Percentiles rank a stretch among this genome's conserved stretches.
phyloP scores from a whole-genome alignment of 2,797 vertebrate species.

The Cynopterus sphinx region DNA sequence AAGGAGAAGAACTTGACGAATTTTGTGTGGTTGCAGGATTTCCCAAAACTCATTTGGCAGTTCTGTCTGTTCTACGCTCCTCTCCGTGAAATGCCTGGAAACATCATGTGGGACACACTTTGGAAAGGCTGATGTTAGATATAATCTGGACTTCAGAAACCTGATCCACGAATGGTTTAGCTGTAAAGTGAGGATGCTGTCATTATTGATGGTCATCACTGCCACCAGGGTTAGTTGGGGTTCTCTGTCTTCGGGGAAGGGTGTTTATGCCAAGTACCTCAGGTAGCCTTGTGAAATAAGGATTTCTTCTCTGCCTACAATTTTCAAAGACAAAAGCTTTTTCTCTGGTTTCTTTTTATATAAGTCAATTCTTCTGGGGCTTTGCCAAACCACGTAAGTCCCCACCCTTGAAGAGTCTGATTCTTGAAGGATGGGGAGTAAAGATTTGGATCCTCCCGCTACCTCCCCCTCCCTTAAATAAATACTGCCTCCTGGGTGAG shows the following conservation, averaged over 20 bases:
- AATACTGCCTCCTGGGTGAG: neutral
- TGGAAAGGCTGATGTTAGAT: neutral
- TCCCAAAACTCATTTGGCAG: neutral
- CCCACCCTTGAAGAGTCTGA: neutral
- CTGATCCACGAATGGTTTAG: neutral
- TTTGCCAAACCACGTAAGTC: neutral
- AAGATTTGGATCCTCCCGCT: neutral
- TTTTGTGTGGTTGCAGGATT: neutral
- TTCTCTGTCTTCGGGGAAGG: neutral
- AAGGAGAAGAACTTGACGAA: neutral
- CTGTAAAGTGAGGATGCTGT: neutral
- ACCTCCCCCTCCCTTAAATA: neutral
- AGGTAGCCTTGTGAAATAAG: neutral
- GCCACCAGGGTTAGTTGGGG: neutral
- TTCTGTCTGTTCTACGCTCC: neutral
- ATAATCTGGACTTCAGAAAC: neutral
- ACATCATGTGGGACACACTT: rapidly evolving
- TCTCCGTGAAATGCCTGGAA: neutral
- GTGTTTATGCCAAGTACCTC: neutral
- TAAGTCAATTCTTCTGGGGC: neutral
- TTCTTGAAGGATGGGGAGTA: neutral
- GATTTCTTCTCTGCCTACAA: neutral
- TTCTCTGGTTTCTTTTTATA: slow-evolving; percentile 19
- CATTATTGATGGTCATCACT: neutral
- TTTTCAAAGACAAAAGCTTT: slow-evolving; percentile 11